These are phyloP conservation scores for Zoanthus sociatus DNA, from an alignment of 92 coral and sea anemone species.

Conservation along the genomic window DNA sequence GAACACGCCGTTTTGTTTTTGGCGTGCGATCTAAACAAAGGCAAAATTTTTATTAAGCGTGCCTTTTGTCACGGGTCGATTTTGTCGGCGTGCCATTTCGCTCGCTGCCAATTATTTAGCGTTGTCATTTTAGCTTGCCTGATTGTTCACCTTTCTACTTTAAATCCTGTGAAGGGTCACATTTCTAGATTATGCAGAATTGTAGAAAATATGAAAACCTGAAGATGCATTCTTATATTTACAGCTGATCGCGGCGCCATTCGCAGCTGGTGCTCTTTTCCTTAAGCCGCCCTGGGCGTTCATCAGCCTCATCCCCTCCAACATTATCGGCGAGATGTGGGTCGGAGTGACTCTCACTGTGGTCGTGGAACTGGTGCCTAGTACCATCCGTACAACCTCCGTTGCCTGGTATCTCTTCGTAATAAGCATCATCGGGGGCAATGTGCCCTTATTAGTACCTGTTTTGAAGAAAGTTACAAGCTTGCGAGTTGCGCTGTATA, in stretches of 20 bases:
- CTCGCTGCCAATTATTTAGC: no score
- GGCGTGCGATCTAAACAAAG: no score
- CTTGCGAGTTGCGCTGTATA: constrained; percentile 83
- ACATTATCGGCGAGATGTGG: constrained; percentile 99
- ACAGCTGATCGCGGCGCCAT: constrained; percentile 92
- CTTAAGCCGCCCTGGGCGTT: constrained; percentile 92
- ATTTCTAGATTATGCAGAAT: no score
- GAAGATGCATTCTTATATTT: background rate
- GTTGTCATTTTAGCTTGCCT: no score
- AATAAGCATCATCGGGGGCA: constrained; percentile 95
- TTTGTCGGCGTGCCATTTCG: no score
- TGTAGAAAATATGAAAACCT: background rate
- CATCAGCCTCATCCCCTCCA: constrained; percentile 89
- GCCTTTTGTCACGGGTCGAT: no score
- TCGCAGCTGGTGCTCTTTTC: constrained; percentile 97
- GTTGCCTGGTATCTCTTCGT: constrained; percentile 89
- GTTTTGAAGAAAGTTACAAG: constrained; percentile 78
- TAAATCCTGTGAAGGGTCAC: no score
- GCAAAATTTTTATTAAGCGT: no score
- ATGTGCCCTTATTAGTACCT: constrained; percentile 87
- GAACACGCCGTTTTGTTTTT: no score
- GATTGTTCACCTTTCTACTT: no score
- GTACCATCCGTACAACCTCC: constrained; percentile 83
- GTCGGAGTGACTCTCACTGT: constrained; percentile 96
- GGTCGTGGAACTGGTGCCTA: constrained; percentile 93